Base-by-base conservation (phyloP, 2,797 vertebrate genomes). In the Brotula barbata region DNA sequence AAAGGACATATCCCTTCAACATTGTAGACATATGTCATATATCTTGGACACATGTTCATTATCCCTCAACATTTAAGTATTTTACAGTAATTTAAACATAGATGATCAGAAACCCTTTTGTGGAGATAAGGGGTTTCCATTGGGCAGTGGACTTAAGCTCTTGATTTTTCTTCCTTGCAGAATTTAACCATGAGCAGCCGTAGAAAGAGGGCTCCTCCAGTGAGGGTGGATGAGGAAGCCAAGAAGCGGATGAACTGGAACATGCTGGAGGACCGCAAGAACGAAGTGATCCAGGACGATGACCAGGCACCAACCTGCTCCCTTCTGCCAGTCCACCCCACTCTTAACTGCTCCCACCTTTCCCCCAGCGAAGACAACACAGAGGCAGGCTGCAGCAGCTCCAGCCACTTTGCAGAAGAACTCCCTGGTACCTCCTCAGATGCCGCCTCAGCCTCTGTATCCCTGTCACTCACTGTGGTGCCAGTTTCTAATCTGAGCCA, bases 181-280 rank as follows among this genome's bases (percentile, higher is more conserved):
- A 60, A 31, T 53, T 59, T 13, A 61, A 78, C 53, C 54, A 99
- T 99, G 97, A 98, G 96, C 58, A 89, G 89, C 82, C 92, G 94
- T 42, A 91, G 97, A 64, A 99, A 99, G 65, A 90, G 88, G 4
- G 94, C 90, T 0, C 91, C 93, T 46, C 97, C 97, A 0, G 90
- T 94, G 60, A 94, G 87, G 85, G 83, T 97, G 61, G 93, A 95
- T 15, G 95, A 97, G 40, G 93, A 94, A 6, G 90, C 89, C 53
- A 96, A 94, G 79, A 93, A 89, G 73, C 90, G 73, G 68, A 84
- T 98, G 28, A 85, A 91, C 48, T 99, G 97, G 97, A 94, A 95
- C 79, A 98, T 99, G 97, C 84, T 94, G n/a, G 94, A 98, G 43
- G 93, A 97, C 73, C 83, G 94, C 13, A 92, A 80, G 73, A 88